Evolutionary conservation across 1,140 invertebrate species (phyloP), one percentile per base, ranked within the genome.

Genomic region (Psilanteris sp.): DNA sequence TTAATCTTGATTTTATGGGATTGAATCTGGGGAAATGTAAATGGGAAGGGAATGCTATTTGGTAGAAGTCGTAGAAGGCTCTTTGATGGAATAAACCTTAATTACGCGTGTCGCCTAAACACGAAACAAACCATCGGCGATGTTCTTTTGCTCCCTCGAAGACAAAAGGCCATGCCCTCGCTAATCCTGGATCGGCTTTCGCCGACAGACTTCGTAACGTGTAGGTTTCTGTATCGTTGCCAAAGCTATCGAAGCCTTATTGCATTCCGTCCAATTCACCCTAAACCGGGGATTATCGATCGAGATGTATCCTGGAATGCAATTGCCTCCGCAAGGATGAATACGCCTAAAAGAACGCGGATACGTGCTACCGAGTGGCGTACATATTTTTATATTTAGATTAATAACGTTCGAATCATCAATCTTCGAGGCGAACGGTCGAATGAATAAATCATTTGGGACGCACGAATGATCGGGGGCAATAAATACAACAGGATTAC

Each of bases 151-250:
- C 46, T 43, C 14, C n/a, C 13, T 26, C 34, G 26, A 36, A 55
- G 55, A 73, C 52, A 66, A 77, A 76, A 77, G 64, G 22, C 64
- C 31, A 27, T 67, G 43, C 57, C 66, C 50, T 36, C 18, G 31
- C 43, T 78, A 76, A 78, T 78, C 78, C 68, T 34, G 50, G 72
- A 78, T 80, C 73, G 67, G 52, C 73, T 79, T 80, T 80, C 77
- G 15, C 18, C 24, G 52, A 34, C 31, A 32, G 64, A 67, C 71
- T 75, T 74, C 41, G 67, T 24, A 46, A 39, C 71, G 46, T 57
- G 46, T 44, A 59, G 78, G 75, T 78, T 80, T 80, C 71, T 41
- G 79, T 80, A 78, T 77, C 77, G 57, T 44, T 73, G 48, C 64
- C 62, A 55, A 52, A 55, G 52, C 39, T 57, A 62, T 71, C 55